These are phyloP conservation scores for Streptopelia turtur DNA, from an alignment of 2,797 vertebrate species.

Conservation along the genomic window DNA sequence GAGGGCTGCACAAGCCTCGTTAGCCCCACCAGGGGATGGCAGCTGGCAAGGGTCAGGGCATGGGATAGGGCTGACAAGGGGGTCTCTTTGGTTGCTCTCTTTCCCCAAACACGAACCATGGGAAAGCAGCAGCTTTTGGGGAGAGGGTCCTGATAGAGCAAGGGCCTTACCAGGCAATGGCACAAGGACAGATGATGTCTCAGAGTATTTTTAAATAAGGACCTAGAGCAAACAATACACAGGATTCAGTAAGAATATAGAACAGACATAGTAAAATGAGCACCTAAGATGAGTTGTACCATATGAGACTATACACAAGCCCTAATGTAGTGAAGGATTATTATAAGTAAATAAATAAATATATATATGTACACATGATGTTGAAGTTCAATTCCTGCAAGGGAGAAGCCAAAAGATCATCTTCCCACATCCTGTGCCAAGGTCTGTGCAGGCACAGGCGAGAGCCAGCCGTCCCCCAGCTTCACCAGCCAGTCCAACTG, in stretches of 20 bases:
- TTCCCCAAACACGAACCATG: rapidly evolving
- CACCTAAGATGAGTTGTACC: neutral
- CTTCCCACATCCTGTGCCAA: neutral
- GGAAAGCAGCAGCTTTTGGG: neutral
- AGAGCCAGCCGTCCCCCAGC: rapidly evolving
- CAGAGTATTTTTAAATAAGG: neutral
- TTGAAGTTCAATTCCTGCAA: neutral
- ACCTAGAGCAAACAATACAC: neutral
- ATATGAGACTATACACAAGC: rapidly evolving
- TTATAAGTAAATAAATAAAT: neutral
- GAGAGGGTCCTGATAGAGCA: neutral
- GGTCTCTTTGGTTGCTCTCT: neutral
- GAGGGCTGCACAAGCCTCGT: neutral
- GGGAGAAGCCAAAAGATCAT: neutral
- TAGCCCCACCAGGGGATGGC: too few relatives aligned
- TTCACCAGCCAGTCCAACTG: neutral
- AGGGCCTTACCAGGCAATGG: neutral
- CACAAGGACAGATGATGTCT: neutral
- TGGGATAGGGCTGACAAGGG: rapidly evolving
- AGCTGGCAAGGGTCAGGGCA: neutral
- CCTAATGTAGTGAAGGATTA: neutral
- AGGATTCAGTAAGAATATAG: neutral
- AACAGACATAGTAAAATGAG: neutral
- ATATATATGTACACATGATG: too few relatives aligned
- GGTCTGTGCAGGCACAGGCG: neutral